Evolutionary conservation across 2,797 vertebrate species (phyloP), one percentile per base, ranked within the genome.

Genomic region (Apodemus agrarius): DNA sequence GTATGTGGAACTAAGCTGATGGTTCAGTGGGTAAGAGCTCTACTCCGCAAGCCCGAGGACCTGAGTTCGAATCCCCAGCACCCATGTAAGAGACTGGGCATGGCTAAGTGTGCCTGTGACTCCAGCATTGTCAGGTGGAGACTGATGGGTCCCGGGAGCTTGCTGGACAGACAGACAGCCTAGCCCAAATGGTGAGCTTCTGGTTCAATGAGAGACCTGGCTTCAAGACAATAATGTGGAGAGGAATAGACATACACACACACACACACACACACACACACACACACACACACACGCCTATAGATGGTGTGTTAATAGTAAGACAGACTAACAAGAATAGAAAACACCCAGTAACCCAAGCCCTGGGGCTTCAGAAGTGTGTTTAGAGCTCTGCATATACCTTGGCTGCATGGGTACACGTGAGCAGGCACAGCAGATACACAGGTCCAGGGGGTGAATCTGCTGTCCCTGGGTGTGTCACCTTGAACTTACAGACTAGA

Each of bases 201-300:
- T 54, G 46, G 46, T 26, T 37, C 34, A 69, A 2, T 17, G 46
- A 86, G 13, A 85, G 63, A 72, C 34, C 22, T 37, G 10, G 21
- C 2, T 52, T 86, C 46, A 37, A 54, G 46, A 46, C 34, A 72
- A n/a, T n/a, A 26, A 24, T 34, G 17, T 65, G 6, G 46, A 37
- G 19, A 49, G 29, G 9, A n/a, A 26, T 10, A 85, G 83, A 85
- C 49, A 52, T 11, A 52, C 49, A 52, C 24, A 61, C 52, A 40
- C n/a, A 16, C n/a, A 24, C 52, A 80, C 31, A 78, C 16, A 17
- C 34, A 26, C 6, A 24, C 54, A 24, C 21, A 29, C 76, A 2
- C 5, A 13, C 3, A 79, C 2, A 4, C 34, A n/a, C 21, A 37
- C n/a, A 26, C 12, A 22, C 0, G 9, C 9, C 1, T 13, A 10